These are phyloP conservation scores for Sciaenops ocellatus DNA, from an alignment of 2,797 vertebrate genomes.

Conservation along the genomic window DNA sequence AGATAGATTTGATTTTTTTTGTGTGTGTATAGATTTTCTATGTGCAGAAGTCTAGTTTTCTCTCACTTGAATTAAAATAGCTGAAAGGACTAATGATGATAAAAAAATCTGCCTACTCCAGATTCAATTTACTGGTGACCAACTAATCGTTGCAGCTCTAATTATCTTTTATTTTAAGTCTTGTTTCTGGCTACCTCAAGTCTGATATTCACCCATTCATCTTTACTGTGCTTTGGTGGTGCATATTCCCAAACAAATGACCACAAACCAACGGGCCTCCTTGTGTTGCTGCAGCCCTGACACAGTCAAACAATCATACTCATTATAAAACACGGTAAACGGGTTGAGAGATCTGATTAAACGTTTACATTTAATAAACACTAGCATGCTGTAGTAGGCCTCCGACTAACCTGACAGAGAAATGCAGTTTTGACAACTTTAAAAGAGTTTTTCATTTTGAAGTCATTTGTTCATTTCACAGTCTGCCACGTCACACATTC, in stretches of 20 bases:
- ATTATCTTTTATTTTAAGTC: too few species aligned
- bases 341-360: slow-evolving; percentile 3
- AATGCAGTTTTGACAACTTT: not conserved
- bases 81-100: too few species aligned
- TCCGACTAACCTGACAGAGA: slow-evolving; percentile 34
- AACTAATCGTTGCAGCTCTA: too few species aligned
- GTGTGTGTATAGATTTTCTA: too few species aligned
- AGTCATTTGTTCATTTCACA: slow-evolving; percentile 1
- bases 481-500: slow-evolving; percentile 3
- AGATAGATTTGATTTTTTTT: too few species aligned
- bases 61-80: too few species aligned
- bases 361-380: slow-evolving; percentile 5
- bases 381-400: not conserved
- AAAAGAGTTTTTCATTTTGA: slow-evolving; percentile 3
- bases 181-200: too few species aligned
- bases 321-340: slow-evolving; percentile 14
- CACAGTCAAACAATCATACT: slow-evolving; percentile 4
- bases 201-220: not conserved
- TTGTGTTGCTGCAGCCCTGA: not conserved
- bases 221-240: not conserved
- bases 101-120: too few species aligned
- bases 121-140: too few species aligned
- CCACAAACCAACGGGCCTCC: not conserved
- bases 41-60: too few species aligned
- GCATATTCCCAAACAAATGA: slow-evolving; percentile 2